Percentiles rank a stretch among this genome's conserved stretches.
Conservation (phyloP, 2,113 vertebrate species). For the Sinocyclocheilus anshuiensis region DNA sequence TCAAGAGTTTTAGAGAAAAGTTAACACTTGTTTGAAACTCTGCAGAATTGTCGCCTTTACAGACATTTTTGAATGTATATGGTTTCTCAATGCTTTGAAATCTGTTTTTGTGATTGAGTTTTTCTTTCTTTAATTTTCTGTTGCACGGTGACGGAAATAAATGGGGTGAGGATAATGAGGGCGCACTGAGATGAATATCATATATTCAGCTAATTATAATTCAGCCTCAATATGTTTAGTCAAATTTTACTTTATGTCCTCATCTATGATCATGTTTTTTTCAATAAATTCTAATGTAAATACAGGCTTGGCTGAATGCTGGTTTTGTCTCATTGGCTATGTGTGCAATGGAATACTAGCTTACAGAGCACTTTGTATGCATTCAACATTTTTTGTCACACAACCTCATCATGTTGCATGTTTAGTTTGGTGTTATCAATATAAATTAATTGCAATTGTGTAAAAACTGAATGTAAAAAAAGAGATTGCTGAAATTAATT, state of each 20-base stretch:
- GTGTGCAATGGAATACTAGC: background rate
- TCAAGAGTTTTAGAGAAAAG: background rate
- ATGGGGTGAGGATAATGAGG: background rate
- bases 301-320: background rate
- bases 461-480: background rate
- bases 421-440: background rate
- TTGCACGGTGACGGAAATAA: slow-evolving; percentile 22
- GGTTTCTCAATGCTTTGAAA: background rate
- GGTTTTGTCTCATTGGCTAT: background rate
- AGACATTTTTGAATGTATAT: slow-evolving; percentile 14
- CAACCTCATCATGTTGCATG: background rate
- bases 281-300: background rate
- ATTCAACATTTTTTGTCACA: background rate
- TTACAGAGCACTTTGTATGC: background rate
- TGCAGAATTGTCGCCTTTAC: background rate
- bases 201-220: slow-evolving; percentile 34
- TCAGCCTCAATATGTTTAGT: slow-evolving; percentile 7
- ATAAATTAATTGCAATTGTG: no score
- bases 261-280: slow-evolving; percentile 4
- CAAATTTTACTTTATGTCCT: background rate
- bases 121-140: background rate
- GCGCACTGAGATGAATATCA: slow-evolving; percentile 34
- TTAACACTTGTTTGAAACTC: background rate
- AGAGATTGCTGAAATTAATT: background rate
- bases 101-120: background rate